Percentiles rank a stretch among this genome's conserved stretches.
Evolutionary conservation across 2,113 vertebrate species (phyloP).

Genomic region (Nothocercus nigrocapillus): DNA sequence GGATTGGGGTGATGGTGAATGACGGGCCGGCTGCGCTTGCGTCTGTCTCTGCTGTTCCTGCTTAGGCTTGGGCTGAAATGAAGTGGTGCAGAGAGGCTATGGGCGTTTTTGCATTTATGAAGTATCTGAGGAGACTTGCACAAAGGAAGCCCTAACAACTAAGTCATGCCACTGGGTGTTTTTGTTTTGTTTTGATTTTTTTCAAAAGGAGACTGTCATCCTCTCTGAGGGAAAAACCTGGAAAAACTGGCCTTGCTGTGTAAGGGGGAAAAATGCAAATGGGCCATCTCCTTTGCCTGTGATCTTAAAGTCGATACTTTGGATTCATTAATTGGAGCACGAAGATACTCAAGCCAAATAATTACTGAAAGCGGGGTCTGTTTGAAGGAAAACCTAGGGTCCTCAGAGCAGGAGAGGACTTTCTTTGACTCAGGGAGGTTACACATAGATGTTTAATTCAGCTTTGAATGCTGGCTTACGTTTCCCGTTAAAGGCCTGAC

Average conservation of each 20-base stretch:
- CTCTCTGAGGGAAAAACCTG: not conserved
- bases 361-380: not conserved
- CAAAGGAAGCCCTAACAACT: fast-evolving
- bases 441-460: not conserved
- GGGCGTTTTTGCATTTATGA: not conserved
- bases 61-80: not conserved
- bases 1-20: not conserved
- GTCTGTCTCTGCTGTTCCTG: not conserved
- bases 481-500: not conserved
- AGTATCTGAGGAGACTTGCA: not conserved
- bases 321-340: not conserved
- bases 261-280: not conserved
- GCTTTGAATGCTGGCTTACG: not conserved
- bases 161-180: not conserved
- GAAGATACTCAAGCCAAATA: not conserved
- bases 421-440: not conserved
- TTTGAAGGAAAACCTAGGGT: not conserved
- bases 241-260: not conserved
- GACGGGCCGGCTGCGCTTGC: not conserved
- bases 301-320: not conserved
- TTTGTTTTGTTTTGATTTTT: not conserved
- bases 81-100: not conserved
- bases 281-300: not conserved
- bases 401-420: not conserved
- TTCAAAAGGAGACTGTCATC: not conserved